Evolutionary conservation across 2,888 invertebrate genomes (phyloP).

Genomic region (Drymonia ruficornis): DNA sequence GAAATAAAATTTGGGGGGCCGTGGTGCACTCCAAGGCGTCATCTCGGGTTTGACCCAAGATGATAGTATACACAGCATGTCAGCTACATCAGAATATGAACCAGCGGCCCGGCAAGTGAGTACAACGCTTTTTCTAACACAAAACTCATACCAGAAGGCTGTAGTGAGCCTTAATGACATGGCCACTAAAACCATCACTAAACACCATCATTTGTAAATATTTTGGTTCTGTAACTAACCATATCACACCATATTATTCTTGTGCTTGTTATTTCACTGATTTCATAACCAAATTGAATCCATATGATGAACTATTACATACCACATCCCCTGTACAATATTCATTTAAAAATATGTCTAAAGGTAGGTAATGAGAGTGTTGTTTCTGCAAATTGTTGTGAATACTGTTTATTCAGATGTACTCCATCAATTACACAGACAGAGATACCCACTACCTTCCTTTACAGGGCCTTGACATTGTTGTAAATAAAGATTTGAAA

Average conservation of each 20-base stretch:
- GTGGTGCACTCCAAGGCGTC: slow-evolving; percentile 76
- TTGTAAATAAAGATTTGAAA: slow-evolving; percentile 56
- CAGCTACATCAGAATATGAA: slow-evolving; percentile 82
- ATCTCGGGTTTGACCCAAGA: slow-evolving; percentile 84
- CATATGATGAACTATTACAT: background rate
- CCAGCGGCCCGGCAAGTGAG: slow-evolving; percentile 82
- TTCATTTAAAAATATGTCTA: too few relatives aligned
- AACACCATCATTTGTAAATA: slow-evolving; percentile 35
- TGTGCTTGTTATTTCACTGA: slow-evolving; percentile 3
- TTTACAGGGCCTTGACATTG: slow-evolving; percentile 30
- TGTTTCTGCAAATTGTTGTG: background rate
- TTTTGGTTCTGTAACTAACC: slow-evolving; percentile 40
- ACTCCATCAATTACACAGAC: slow-evolving; percentile 10
- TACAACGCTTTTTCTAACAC: slow-evolving; percentile 41
- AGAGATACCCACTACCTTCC: slow-evolving; percentile 12
- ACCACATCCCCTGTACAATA: background rate
- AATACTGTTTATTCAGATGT: slow-evolving; percentile 18
- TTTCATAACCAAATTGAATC: background rate
- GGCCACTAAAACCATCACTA: slow-evolving; percentile 25
- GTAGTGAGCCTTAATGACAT: slow-evolving; percentile 21
- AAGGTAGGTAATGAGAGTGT: background rate
- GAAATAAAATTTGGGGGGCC: slow-evolving; percentile 77
- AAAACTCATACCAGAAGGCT: slow-evolving; percentile 16
- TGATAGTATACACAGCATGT: slow-evolving; percentile 83
- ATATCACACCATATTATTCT: slow-evolving; percentile 20